Conservation (phyloP, 2,888 invertebrate species). For the Calephelis perditalis region DNA sequence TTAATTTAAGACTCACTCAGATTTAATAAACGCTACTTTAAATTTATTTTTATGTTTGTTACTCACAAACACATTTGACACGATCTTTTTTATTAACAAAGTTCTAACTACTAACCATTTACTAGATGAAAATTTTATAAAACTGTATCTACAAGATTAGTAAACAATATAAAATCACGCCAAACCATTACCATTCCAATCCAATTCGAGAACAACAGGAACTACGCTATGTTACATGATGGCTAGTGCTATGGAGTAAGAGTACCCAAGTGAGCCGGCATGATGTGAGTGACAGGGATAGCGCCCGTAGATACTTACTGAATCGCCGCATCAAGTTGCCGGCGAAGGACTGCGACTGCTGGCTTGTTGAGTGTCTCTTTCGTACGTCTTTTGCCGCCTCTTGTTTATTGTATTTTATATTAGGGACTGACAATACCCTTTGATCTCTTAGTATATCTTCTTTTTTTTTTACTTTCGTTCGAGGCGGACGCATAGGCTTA, state of each 20-base stretch:
- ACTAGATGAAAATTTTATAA: slow-evolving; percentile 48
- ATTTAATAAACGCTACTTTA: slow-evolving; percentile 19
- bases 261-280: slow-evolving; percentile 39
- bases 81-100: slow-evolving; percentile 9
- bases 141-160: slow-evolving; percentile 51
- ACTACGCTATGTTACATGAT: slow-evolving; percentile 56
- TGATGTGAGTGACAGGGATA: slow-evolving; percentile 32
- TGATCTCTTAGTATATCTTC: slow-evolving; percentile 75
- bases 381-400: slow-evolving; percentile 77
- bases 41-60: slow-evolving; percentile 15
- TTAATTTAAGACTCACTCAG: slow-evolving; percentile 21
- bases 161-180: slow-evolving; percentile 50
- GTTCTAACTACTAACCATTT: slow-evolving; percentile 65
- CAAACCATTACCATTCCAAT: slow-evolving; percentile 69
- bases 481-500: slow-evolving; percentile 61
- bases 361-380: slow-evolving; percentile 65
- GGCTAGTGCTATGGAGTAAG: slow-evolving; percentile 44
- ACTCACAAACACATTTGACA: slow-evolving; percentile 15
- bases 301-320: slow-evolving; percentile 85
- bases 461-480: slow-evolving; percentile 65
- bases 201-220: slow-evolving; percentile 42
- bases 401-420: slow-evolving; percentile 80
- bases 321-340: slow-evolving; percentile 89
- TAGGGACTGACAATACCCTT: slow-evolving; percentile 86
- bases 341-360: slow-evolving; percentile 79